These are phyloP conservation scores for Neotoma lepida DNA, from an alignment of 2,113 vertebrate species.

Conservation along the genomic window DNA sequence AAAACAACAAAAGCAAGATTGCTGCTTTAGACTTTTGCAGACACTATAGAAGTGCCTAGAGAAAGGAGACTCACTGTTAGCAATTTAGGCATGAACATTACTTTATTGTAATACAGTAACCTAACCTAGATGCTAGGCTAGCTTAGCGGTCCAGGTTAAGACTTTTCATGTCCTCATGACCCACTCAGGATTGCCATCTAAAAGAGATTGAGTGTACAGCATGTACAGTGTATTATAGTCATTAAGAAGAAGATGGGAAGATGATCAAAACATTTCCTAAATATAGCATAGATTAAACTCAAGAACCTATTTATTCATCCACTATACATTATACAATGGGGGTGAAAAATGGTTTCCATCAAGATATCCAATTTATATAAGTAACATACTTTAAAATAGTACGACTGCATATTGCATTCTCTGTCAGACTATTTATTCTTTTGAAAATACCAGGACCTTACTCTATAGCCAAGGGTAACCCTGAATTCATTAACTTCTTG, in stretches of 20 bases:
- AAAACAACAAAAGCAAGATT: not conserved
- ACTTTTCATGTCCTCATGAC: not conserved
- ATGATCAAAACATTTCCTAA: not conserved
- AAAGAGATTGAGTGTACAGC: not conserved
- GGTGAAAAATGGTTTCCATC: not conserved
- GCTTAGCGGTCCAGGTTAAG: not conserved
- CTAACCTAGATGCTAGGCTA: not conserved
- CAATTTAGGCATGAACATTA: not conserved
- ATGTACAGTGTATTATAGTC: not conserved
- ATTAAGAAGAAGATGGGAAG: too few relatives aligned
- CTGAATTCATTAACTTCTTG: not conserved
- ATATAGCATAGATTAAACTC: not conserved
- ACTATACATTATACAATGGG: not conserved
- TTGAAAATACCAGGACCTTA: not conserved
- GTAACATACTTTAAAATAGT: not conserved
- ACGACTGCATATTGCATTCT: fast-evolving
- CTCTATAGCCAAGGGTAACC: not conserved
- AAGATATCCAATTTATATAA: not conserved
- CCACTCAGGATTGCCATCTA: not conserved
- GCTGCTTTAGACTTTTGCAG: not conserved
- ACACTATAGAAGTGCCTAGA: not conserved
- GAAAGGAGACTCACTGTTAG: not conserved
- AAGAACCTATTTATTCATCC: not conserved
- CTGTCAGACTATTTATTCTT: not conserved
- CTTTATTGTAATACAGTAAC: too few relatives aligned